Evolutionary conservation across 2,113 vertebrate genomes (phyloP).

Genomic region (Hippoglossus stenolepis): DNA sequence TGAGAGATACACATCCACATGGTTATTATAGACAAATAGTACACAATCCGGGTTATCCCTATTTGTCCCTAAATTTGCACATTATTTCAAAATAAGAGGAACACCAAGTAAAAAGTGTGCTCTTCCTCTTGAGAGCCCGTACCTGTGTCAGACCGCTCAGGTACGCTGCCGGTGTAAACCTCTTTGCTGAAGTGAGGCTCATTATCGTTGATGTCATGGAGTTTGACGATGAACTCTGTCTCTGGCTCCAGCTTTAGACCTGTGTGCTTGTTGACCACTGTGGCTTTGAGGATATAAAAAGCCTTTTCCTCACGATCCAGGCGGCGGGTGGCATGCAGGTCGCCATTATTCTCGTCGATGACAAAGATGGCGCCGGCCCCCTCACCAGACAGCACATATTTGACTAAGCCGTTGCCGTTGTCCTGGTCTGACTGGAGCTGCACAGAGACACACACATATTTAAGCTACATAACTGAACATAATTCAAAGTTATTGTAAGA

Average conservation of each 20-base stretch:
- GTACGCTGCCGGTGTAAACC: constrained; percentile 88
- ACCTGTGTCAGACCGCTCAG: constrained; percentile 94
- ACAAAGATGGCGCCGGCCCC: constrained; percentile 94
- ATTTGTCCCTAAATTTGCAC: not conserved
- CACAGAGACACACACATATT: constrained; percentile 62
- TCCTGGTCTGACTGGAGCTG: constrained; percentile 97
- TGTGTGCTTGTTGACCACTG: constrained; percentile 89
- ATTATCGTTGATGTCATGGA: constrained; percentile 98
- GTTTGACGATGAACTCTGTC: constrained; percentile 95
- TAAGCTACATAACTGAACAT: too few species aligned
- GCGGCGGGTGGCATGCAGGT: constrained; percentile 93
- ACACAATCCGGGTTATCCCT: not conserved
- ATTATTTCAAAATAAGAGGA: not conserved
- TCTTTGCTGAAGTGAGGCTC: constrained; percentile 94
- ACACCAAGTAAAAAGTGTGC: not conserved
- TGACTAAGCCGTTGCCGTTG: constrained; percentile 89
- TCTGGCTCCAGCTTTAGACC: constrained; percentile 92
- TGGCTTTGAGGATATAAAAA: constrained; percentile 90
- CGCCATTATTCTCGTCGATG: constrained; percentile 93
- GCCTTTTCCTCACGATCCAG: constrained; percentile 95
- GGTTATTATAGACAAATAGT: not conserved
- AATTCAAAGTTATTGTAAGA: too few species aligned
- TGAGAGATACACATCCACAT: constrained; percentile 55
- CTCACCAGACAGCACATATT: constrained; percentile 95
- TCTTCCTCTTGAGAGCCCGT: constrained; percentile 48